A percentile compares a stretch with the other conserved stretches of the same genome.
Evolutionary conservation across 2,113 vertebrate species (phyloP).

Genomic region (Oophaga pumilio): DNA sequence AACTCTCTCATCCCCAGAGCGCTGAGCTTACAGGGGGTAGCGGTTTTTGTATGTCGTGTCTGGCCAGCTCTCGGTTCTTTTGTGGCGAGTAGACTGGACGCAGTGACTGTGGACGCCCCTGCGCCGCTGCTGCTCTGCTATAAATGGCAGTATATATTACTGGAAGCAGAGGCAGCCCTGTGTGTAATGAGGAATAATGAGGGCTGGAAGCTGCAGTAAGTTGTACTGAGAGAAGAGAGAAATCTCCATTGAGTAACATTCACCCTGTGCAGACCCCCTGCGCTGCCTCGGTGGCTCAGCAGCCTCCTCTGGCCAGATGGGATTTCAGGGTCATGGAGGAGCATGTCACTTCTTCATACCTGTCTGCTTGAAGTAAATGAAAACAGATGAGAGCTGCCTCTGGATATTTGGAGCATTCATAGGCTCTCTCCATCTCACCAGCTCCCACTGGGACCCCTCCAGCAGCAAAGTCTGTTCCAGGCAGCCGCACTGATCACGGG

Average conservation of each 20-base stretch:
- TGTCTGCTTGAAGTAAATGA: slow-evolving; percentile 25
- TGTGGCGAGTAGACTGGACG: background rate
- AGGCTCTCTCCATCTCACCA: slow-evolving; percentile 3
- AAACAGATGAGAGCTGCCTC: slow-evolving; percentile 42
- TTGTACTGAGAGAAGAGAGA: background rate
- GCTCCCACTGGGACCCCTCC: background rate
- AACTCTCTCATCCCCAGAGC: no score
- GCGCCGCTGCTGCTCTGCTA: background rate
- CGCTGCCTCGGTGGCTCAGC: background rate
- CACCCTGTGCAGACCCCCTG: background rate
- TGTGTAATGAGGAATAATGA: slow-evolving; percentile 19
- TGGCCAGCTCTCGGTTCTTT: background rate
- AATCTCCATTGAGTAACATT: background rate
- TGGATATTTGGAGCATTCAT: slow-evolving; percentile 14
- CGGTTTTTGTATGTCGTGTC: no score
- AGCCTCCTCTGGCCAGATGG: background rate
- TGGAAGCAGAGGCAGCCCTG: background rate
- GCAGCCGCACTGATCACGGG: background rate
- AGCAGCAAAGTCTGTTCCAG: background rate
- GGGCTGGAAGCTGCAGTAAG: background rate
- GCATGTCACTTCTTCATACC: slow-evolving; percentile 32
- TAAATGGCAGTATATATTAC: background rate
- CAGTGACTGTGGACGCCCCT: background rate
- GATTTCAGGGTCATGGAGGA: background rate
- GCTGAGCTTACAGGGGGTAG: no score